phyloP scores from a whole-genome alignment of 2,113 vertebrate genomes.

The Notothenia rossii region DNA sequence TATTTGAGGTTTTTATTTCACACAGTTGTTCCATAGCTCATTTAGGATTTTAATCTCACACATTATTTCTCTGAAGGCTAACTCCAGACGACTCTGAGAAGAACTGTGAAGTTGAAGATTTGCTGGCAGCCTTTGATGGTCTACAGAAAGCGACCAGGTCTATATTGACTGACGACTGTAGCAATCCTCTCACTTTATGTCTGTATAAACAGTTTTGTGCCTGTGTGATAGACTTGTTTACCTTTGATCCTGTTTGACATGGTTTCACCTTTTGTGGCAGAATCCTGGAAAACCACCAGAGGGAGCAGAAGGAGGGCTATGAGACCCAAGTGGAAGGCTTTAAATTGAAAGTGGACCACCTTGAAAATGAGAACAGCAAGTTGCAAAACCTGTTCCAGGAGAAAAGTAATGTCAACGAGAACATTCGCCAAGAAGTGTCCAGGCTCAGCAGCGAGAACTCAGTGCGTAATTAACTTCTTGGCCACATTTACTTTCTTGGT shows the following conservation, averaged over 20 bases:
- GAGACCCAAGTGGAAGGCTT: conserved; percentile 90
- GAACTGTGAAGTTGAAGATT: conserved; percentile 89
- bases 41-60: conserved; percentile 4
- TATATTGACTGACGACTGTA: conserved; percentile 13
- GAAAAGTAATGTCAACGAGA: conserved; percentile 90
- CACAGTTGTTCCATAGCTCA: background rate
- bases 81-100: conserved; percentile 86
- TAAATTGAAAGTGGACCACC: conserved; percentile 89
- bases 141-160: conserved; percentile 94
- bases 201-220: background rate
- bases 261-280: conserved; percentile 70
- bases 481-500: background rate
- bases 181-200: background rate
- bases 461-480: conserved; percentile 11
- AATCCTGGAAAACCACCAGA: conserved; percentile 90
- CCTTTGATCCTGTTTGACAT: background rate
- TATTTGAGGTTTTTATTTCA: background rate
- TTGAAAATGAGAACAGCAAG: conserved; percentile 91
- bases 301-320: conserved; percentile 89
- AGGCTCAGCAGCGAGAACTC: conserved; percentile 91
- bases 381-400: conserved; percentile 92
- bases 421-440: conserved; percentile 89
- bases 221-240: background rate
- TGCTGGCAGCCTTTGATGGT: conserved; percentile 89
- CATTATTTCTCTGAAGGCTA: conserved; percentile 80